phyloP scores from a whole-genome alignment of 2,113 vertebrate genomes.

The Zapornia atra region DNA sequence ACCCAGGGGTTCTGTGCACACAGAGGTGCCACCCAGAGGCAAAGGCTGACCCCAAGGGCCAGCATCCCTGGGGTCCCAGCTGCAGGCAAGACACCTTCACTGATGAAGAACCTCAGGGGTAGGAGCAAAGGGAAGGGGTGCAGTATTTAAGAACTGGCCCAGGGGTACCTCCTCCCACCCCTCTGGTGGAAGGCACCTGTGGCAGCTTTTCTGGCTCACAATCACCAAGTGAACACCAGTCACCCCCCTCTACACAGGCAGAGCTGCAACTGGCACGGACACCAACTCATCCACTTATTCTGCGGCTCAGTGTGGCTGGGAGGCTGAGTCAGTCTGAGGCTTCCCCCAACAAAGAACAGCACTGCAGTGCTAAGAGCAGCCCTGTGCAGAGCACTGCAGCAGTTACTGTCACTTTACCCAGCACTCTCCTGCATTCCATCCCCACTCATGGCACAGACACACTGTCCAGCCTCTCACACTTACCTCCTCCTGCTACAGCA shows the following conservation, averaged over 20 bases:
- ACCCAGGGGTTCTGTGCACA: accelerated
- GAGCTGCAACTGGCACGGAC: background rate
- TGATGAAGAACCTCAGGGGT: background rate
- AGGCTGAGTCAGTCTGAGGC: background rate
- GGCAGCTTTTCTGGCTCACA: background rate
- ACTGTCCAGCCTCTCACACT: background rate
- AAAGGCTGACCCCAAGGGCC: too few species aligned
- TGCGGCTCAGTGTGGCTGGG: accelerated
- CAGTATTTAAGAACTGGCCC: background rate
- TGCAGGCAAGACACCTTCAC: background rate
- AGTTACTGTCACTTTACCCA: background rate
- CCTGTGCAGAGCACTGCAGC: accelerated
- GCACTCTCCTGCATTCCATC: background rate
- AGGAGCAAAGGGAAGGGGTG: background rate
- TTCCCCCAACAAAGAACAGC: background rate
- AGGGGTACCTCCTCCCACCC: background rate
- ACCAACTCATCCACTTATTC: accelerated
- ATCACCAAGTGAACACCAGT: background rate
- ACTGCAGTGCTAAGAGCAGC: background rate
- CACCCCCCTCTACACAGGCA: background rate
- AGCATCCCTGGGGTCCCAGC: background rate
- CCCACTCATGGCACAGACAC: background rate
- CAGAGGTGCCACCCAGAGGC: too few species aligned
- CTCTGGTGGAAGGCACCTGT: background rate
- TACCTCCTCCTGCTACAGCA: background rate